These are phyloP conservation scores for Sympetrum striolatum DNA, from an alignment of 2,888 invertebrate genomes.

Conservation along the genomic window DNA sequence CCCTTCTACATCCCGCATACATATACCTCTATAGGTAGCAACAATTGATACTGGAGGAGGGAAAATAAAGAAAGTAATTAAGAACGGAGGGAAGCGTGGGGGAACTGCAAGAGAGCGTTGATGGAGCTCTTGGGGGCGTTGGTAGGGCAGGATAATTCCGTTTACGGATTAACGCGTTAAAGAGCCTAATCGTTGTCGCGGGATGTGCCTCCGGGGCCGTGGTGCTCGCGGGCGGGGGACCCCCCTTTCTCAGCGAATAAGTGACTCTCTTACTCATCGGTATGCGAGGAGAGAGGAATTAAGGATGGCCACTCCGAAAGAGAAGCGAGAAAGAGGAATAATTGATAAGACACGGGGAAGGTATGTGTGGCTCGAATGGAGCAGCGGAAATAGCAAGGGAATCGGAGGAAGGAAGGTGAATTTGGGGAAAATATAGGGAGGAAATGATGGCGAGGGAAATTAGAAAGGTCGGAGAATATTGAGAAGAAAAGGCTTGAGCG, in stretches of 20 bases:
- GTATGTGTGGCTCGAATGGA: not conserved
- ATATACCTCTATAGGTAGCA: no score
- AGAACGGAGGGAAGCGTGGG: not conserved
- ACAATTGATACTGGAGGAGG: not conserved
- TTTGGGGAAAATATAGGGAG: not conserved
- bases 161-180: constrained; percentile 17
- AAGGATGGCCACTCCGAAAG: not conserved
- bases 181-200: not conserved
- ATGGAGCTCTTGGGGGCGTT: not conserved
- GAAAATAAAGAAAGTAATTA: not conserved
- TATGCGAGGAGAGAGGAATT: not conserved
- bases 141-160: not conserved
- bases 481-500: not conserved
- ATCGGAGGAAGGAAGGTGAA: not conserved
- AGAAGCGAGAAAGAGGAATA: not conserved
- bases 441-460: not conserved
- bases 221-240: not conserved
- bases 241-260: not conserved
- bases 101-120: not conserved
- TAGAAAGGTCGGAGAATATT: not conserved
- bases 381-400: not conserved
- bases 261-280: not conserved
- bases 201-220: not conserved
- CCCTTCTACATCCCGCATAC: no score
- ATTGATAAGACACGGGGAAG: not conserved